These are phyloP conservation scores for Agrilus mali DNA, from an alignment of 2,888 invertebrate species.

Conservation along the genomic window DNA sequence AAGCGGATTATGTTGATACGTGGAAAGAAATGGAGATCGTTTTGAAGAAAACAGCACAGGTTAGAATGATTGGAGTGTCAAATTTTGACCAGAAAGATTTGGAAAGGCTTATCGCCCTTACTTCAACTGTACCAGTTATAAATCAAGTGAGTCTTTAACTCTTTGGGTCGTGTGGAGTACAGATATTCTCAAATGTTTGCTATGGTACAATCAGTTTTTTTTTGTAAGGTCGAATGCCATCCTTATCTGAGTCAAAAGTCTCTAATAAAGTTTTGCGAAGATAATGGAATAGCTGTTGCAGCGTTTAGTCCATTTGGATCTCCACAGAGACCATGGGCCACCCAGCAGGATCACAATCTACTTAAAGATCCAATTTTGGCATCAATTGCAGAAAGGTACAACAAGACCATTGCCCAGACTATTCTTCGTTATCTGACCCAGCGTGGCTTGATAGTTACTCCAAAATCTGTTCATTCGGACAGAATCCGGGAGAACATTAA, in stretches of 20 bases:
- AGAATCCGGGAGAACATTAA: too few species aligned
- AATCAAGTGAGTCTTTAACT: constrained; percentile 37
- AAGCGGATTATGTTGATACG: constrained; percentile 60
- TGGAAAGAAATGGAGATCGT: constrained; percentile 62
- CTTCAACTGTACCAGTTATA: constrained; percentile 44
- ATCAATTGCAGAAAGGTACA: constrained; percentile 45
- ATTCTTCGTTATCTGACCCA: constrained; percentile 43
- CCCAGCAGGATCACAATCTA: constrained; percentile 37
- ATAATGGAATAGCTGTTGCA: constrained; percentile 48
- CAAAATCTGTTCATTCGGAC: too few species aligned
- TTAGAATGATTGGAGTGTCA: constrained; percentile 62
- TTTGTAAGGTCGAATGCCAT: constrained; percentile 33
- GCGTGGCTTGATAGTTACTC: too few species aligned
- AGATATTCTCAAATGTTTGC: too few species aligned
- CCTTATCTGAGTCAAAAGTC: constrained; percentile 59
- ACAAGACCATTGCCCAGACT: constrained; percentile 51
- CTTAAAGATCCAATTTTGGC: constrained; percentile 40
- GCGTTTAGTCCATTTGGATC: constrained; percentile 66
- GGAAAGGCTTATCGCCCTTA: constrained; percentile 43
- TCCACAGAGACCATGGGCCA: constrained; percentile 33
- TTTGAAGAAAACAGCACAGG: constrained; percentile 35
- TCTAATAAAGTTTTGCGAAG: constrained; percentile 53
- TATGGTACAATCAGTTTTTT: too few species aligned
- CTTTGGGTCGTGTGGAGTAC: too few species aligned
- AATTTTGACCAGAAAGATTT: constrained; percentile 66